Conservation (phyloP, 2,888 invertebrate genomes). For the Chrysodeixis includens region DNA sequence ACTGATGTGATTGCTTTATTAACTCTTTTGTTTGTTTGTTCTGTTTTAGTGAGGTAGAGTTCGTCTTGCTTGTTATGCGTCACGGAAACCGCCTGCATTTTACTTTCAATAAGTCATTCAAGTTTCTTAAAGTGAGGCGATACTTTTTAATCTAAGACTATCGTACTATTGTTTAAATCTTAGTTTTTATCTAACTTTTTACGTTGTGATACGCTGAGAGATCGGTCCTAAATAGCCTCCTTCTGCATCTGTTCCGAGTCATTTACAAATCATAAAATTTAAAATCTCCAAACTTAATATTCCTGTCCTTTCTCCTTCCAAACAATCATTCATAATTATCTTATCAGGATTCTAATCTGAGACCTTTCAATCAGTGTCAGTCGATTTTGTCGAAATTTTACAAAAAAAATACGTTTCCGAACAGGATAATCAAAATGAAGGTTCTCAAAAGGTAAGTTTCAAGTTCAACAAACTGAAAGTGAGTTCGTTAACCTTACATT, state of each 20-base stretch:
- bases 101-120: background rate
- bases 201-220: no score
- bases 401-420: background rate
- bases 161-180: no score
- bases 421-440: background rate
- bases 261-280: no score
- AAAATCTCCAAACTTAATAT: no score
- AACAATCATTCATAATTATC: background rate
- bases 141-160: no score
- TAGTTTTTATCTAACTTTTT: no score
- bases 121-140: background rate
- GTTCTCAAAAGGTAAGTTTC: constrained; percentile 2
- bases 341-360: background rate
- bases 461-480: constrained; percentile 4
- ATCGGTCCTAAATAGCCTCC: no score
- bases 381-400: background rate
- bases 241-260: no score
- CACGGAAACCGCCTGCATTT: no score
- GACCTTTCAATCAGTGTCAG: no score
- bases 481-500: constrained; percentile 1
- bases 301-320: no score
- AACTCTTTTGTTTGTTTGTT: constrained; percentile 43
- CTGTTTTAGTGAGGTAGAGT: constrained; percentile 15
- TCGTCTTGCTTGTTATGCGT: constrained; percentile 17
- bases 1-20: constrained; percentile 59